Conservation (phyloP, 2,113 vertebrate genomes). For the Lanius ludovicianus region DNA sequence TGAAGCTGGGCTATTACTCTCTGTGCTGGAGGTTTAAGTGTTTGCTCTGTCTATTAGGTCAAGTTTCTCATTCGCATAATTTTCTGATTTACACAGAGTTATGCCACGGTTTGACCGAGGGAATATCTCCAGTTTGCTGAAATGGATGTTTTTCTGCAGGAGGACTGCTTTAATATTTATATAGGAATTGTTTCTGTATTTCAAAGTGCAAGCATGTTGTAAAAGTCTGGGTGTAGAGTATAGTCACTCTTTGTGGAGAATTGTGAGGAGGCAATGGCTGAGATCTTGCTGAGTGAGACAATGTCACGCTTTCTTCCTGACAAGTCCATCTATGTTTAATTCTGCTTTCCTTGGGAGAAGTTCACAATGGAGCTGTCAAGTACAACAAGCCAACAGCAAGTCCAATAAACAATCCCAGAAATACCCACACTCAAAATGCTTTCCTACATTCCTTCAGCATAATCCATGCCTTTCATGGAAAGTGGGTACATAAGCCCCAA, state of each 20-base stretch:
- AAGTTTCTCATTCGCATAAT: neutral
- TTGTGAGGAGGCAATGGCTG: rapidly evolving
- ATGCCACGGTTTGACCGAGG: neutral
- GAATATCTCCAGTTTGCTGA: neutral
- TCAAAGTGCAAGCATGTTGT: neutral
- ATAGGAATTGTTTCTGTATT: neutral
- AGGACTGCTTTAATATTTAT: neutral
- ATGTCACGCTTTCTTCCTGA: neutral
- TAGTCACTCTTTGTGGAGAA: neutral
- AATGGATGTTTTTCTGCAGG: neutral
- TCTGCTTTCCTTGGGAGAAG: neutral
- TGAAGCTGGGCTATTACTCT: slow-evolving; percentile 18
- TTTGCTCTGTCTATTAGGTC: slow-evolving; percentile 12
- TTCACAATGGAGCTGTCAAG: neutral
- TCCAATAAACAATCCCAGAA: neutral
- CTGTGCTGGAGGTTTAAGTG: slow-evolving; percentile 1
- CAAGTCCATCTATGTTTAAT: neutral
- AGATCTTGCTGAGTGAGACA: neutral
- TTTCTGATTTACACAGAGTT: neutral
- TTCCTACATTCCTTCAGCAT: neutral
- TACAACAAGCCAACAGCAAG: neutral
- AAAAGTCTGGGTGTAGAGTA: neutral
- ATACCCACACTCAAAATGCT: neutral
- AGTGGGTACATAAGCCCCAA: neutral
- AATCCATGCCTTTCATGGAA: neutral